A percentile compares a stretch with the other conserved stretches of the same genome.
Evolutionary conservation across 1,140 invertebrate species (phyloP).

Genomic region (Danaus melanippus): DNA sequence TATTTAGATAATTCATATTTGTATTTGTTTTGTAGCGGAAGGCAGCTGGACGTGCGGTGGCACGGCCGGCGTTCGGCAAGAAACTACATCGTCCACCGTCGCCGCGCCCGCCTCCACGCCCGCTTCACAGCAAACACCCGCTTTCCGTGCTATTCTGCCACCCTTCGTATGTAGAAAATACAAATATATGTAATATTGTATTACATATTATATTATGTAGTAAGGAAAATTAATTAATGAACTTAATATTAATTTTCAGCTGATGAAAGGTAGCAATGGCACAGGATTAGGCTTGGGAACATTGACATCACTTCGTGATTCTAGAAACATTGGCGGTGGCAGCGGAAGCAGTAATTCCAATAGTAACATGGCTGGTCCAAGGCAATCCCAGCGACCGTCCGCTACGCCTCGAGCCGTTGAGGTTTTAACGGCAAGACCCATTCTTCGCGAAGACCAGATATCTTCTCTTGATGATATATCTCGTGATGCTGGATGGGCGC

Average conservation of each 20-base stretch:
- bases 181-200: too few species aligned
- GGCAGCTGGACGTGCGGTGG: constrained; percentile 86
- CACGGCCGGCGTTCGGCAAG: constrained; percentile 72
- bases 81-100: constrained; percentile 75
- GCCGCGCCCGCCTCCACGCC: constrained; percentile 77
- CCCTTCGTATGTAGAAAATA: constrained; percentile 75
- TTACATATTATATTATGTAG: background rate
- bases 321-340: constrained; percentile 27
- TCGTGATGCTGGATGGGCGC: constrained; percentile 91
- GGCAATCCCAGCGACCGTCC: constrained; percentile 39
- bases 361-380: constrained; percentile 25
- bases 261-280: constrained; percentile 67
- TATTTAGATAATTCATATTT: background rate
- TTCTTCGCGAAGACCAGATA: constrained; percentile 93
- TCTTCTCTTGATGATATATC: constrained; percentile 93
- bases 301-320: constrained; percentile 48
- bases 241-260: constrained; percentile 29
- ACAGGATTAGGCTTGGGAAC: constrained; percentile 55
- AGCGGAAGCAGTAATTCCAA: constrained; percentile 28
- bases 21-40: constrained; percentile 72
- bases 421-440: constrained; percentile 76
- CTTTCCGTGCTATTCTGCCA: constrained; percentile 83
- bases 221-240: background rate
- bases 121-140: constrained; percentile 68
- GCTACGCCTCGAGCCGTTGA: constrained; percentile 57